These are phyloP conservation scores for Lindbergichthys nudifrons DNA, from an alignment of 2,797 vertebrate species.

Conservation along the genomic window DNA sequence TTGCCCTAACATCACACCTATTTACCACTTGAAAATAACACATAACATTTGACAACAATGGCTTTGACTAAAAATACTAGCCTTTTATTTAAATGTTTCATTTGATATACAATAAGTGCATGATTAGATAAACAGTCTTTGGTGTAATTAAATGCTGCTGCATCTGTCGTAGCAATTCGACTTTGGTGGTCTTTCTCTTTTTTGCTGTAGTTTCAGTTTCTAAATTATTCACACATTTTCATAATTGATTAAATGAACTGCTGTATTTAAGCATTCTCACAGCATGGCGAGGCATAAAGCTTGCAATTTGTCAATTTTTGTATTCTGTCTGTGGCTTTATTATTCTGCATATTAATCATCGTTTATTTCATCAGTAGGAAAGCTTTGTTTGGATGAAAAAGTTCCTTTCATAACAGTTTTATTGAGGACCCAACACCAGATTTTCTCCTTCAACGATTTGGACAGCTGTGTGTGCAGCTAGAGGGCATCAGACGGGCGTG, in stretches of 20 bases:
- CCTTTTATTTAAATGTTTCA: slow-evolving; percentile 40
- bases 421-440: slow-evolving; percentile 1
- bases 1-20: background rate
- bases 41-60: background rate
- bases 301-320: slow-evolving; percentile 65
- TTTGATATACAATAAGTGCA: slow-evolving; percentile 51
- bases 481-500: slow-evolving; percentile 10
- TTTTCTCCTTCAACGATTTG: slow-evolving; percentile 4
- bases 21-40: slow-evolving; percentile 8
- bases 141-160: slow-evolving; percentile 68
- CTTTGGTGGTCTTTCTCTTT: slow-evolving; percentile 64
- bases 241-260: slow-evolving; percentile 77
- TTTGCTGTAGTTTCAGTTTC: slow-evolving; percentile 65
- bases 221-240: slow-evolving; percentile 81
- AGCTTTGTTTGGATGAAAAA: slow-evolving; percentile 45
- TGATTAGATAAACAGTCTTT: slow-evolving; percentile 54
- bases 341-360: slow-evolving; percentile 60
- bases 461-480: slow-evolving; percentile 21
- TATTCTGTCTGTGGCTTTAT: slow-evolving; percentile 64
- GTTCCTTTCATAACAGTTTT: slow-evolving; percentile 42
- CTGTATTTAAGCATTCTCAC: slow-evolving; percentile 73
- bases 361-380: slow-evolving; percentile 54
- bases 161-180: slow-evolving; percentile 57
- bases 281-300: slow-evolving; percentile 66
- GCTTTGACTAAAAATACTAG: slow-evolving; percentile 32